Conservation (phyloP, 2,797 vertebrate genomes). For the Poecile montanus region DNA sequence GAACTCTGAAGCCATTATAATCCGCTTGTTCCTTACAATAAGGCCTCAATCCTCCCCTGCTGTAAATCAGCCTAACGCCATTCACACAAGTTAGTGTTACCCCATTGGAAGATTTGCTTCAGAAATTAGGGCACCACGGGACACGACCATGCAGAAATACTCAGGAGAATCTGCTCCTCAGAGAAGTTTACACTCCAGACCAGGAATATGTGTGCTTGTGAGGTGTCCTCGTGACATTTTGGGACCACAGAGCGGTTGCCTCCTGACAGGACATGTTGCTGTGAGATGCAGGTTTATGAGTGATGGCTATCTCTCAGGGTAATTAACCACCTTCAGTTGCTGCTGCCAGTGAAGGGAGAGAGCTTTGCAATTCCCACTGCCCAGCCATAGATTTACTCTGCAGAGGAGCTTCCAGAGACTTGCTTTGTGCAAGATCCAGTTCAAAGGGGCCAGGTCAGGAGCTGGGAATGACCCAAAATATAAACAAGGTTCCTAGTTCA, state of each 20-base stretch:
- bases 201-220: neutral
- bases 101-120: neutral
- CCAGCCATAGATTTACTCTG: neutral
- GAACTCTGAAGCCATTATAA: conserved; percentile 33
- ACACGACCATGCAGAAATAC: neutral
- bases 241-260: neutral
- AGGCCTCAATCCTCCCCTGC: conserved; percentile 9
- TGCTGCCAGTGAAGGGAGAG: neutral
- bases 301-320: neutral
- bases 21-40: conserved; percentile 44
- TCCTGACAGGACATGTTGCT: conserved; percentile 30
- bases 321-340: neutral
- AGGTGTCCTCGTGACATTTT: neutral
- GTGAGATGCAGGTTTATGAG: neutral
- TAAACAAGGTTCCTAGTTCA: neutral
- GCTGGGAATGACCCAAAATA: neutral
- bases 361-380: neutral
- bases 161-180: neutral
- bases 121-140: neutral
- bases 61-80: conserved; percentile 6
- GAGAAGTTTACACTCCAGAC: neutral
- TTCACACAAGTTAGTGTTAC: neutral
- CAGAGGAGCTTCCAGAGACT: neutral
- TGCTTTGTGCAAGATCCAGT: neutral
- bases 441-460: neutral